Conservation (phyloP, 2,888 invertebrate species). For the Xylocampa areola region DNA sequence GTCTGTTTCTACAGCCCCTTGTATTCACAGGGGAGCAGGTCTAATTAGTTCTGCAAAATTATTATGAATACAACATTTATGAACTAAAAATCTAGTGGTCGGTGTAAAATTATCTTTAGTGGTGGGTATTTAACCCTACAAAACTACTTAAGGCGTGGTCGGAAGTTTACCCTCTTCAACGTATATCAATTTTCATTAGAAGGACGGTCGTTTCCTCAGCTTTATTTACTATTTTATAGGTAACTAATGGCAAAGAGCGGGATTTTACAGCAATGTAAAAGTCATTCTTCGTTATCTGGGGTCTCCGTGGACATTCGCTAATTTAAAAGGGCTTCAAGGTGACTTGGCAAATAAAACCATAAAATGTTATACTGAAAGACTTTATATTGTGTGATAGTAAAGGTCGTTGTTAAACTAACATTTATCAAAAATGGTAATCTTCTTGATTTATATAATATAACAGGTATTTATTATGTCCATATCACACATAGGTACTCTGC, state of each 20-base stretch:
- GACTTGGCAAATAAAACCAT: constrained; percentile 31
- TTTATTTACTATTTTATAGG: constrained; percentile 47
- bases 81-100: no score
- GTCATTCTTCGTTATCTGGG: constrained; percentile 74
- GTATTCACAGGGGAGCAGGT: no score
- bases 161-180: constrained; percentile 23
- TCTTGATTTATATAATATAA: background rate
- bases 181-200: constrained; percentile 55
- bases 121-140: background rate
- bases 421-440: constrained; percentile 1
- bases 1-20: no score
- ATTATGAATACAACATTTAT: no score
- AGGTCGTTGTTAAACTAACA: background rate
- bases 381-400: constrained; percentile 12
- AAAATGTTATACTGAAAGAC: no score
- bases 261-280: constrained; percentile 70
- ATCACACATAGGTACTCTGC: no score
- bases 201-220: constrained; percentile 24
- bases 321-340: constrained; percentile 66
- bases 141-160: background rate
- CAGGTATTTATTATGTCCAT: background rate
- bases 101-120: background rate
- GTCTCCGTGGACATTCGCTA: constrained; percentile 56
- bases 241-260: constrained; percentile 48
- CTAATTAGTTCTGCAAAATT: no score